Conservation (phyloP, 1,140 invertebrate genomes). For the Bombus fervidus region DNA sequence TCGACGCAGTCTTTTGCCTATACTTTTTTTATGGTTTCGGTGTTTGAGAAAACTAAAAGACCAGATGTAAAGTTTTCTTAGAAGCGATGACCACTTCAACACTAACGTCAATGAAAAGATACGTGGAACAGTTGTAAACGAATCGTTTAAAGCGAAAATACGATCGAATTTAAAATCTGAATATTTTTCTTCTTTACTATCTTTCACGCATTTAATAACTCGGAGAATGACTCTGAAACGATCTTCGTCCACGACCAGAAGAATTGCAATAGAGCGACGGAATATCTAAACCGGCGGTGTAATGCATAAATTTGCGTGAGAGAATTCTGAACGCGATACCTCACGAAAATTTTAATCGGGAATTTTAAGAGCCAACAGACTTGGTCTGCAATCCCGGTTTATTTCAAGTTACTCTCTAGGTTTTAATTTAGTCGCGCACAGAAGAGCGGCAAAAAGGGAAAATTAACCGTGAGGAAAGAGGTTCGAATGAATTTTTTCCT, state of each 20-base stretch:
- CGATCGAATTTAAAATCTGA: neutral
- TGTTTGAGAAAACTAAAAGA: too few relatives aligned
- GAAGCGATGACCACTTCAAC: too few relatives aligned
- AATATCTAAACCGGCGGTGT: neutral
- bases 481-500: neutral
- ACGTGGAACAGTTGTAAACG: neutral
- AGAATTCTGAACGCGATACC: neutral
- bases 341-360: neutral
- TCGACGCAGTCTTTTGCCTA: too few relatives aligned
- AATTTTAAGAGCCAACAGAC: neutral
- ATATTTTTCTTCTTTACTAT: too few relatives aligned
- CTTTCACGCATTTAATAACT: too few relatives aligned
- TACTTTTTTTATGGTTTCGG: too few relatives aligned
- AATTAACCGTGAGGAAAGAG: neutral
- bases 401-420: neutral
- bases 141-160: neutral
- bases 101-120: neutral
- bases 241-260: neutral
- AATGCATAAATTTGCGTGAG: constrained; percentile 8
- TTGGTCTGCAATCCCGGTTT: neutral
- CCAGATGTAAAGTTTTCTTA: too few relatives aligned
- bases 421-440: neutral
- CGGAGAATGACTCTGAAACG: neutral
- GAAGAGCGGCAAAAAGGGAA: neutral
- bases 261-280: neutral